Conservation (phyloP, 2,113 vertebrate genomes). For the Mugil cephalus region DNA sequence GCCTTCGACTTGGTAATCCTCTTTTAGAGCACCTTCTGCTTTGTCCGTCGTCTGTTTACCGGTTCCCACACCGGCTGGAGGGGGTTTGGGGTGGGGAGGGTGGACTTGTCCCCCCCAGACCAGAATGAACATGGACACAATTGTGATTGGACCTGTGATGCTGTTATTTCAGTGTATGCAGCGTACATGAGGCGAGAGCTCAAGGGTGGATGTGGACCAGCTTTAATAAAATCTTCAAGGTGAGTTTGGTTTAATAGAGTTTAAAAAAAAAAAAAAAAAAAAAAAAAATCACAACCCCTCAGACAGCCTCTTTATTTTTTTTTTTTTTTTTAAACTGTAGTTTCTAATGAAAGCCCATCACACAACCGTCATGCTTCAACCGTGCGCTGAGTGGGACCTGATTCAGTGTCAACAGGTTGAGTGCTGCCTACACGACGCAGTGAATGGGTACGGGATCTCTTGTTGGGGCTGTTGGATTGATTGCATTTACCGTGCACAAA, state of each 20-base stretch:
- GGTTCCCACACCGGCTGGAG: constrained; percentile 60
- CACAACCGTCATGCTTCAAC: constrained; percentile 12
- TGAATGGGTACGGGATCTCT: background rate
- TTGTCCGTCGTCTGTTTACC: constrained; percentile 71
- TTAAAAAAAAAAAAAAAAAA: constrained; percentile 55
- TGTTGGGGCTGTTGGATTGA: constrained; percentile 4
- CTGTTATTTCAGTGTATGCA: background rate
- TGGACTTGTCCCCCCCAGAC: constrained; percentile 61
- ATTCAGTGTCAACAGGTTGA: constrained; percentile 47
- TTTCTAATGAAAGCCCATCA: constrained; percentile 25
- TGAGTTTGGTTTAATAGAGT: constrained; percentile 18
- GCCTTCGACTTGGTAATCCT: constrained; percentile 62
- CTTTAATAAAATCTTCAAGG: constrained; percentile 46
- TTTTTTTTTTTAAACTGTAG: constrained; percentile 27
- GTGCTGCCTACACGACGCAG: constrained; percentile 28
- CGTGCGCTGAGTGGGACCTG: constrained; percentile 15
- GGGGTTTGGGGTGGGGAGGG: constrained; percentile 46
- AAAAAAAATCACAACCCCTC: constrained; percentile 46
- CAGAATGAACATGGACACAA: constrained; percentile 61
- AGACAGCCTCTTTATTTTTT: constrained; percentile 8
- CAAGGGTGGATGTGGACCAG: background rate
- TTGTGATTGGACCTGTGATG: constrained; percentile 26
- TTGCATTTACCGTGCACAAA: background rate
- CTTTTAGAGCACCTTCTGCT: constrained; percentile 62
- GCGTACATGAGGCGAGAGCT: background rate